Evolutionary conservation across 1,140 invertebrate species (phyloP).

Genomic region (Hyphantria cunea): DNA sequence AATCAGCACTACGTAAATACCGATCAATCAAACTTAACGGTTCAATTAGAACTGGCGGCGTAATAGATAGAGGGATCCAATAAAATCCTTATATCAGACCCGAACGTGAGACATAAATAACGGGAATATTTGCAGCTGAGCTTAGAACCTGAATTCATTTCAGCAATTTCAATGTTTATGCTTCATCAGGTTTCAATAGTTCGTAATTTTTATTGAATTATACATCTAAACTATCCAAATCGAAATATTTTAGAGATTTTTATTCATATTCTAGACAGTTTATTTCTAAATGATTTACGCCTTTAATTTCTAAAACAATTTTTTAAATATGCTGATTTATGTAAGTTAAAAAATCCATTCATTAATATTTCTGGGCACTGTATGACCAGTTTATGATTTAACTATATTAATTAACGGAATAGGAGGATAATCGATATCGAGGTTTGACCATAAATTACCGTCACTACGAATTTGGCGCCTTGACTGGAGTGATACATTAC

Average conservation of each 20-base stretch:
- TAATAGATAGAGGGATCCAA: conserved; percentile 48
- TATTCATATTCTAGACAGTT: no score
- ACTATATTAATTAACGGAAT: no score
- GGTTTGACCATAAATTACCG: conserved; percentile 41
- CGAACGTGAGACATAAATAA: conserved; percentile 61
- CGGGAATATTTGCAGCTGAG: conserved; percentile 31
- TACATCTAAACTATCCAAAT: no score
- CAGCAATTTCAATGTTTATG: conserved; percentile 8
- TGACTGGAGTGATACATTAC: conserved; percentile 58
- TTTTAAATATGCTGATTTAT: no score
- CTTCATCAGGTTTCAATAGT: neutral
- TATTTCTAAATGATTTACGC: no score
- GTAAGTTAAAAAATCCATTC: no score
- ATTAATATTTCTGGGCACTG: no score
- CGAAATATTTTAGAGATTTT: no score
- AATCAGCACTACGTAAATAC: conserved; percentile 36
- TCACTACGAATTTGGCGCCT: conserved; percentile 46
- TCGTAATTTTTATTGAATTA: no score
- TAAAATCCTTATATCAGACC: conserved; percentile 62
- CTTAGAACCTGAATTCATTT: neutral
- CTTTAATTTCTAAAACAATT: no score
- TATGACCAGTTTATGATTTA: no score
- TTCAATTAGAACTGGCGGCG: conserved; percentile 64
- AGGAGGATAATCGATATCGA: conserved; percentile 54
- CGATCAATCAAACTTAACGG: conserved; percentile 58